Conservation (phyloP, 2,888 invertebrate genomes). For the Sicus ferrugineus region DNA sequence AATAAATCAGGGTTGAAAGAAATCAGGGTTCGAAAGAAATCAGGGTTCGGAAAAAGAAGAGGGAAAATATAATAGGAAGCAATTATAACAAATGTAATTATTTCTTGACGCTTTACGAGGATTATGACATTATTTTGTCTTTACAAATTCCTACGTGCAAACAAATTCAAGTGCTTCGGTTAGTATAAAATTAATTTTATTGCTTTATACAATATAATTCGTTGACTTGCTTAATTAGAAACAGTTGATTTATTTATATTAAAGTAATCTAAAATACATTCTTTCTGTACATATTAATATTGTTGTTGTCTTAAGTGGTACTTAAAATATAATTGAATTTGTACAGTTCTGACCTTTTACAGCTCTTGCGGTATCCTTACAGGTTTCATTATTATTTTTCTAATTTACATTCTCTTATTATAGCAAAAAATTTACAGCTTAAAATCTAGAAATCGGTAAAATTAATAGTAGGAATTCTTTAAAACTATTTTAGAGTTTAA, state of each 20-base stretch:
- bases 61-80: no score
- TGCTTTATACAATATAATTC: not conserved
- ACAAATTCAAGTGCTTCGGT: not conserved
- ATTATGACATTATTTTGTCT: no score
- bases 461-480: not conserved
- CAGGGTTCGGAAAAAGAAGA: no score
- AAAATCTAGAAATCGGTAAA: not conserved
- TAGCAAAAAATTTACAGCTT: not conserved
- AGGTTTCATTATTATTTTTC: no score
- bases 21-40: no score
- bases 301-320: not conserved
- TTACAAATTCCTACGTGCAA: no score
- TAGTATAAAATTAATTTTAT: conserved; percentile 26
- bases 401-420: no score
- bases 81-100: no score
- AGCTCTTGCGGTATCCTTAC: not conserved
- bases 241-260: conserved; percentile 3
- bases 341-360: not conserved
- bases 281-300: not conserved
- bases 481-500: not conserved
- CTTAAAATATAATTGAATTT: not conserved
- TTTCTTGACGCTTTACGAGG: no score
- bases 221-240: conserved; percentile 1
- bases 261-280: conserved; percentile 24
- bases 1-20: no score